phyloP scores from a whole-genome alignment of 53 echinoderm and acorn worm genomes.

The Temnopleurus reevesii region DNA sequence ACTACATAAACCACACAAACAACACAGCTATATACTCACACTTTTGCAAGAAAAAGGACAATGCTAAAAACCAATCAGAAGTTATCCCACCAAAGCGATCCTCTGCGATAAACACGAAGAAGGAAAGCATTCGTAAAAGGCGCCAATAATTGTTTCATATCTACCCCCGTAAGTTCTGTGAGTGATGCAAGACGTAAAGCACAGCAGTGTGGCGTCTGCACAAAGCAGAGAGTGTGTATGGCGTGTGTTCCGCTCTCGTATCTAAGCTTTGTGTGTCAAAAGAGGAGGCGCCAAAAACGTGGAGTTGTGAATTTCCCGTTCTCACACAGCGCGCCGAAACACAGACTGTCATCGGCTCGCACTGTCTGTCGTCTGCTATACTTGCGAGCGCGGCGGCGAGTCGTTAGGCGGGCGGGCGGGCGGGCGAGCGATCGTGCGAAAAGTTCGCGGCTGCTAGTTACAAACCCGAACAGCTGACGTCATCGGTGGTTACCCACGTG shows the following conservation, averaged over 20 bases:
- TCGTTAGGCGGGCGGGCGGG: neutral
- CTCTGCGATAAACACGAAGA: neutral
- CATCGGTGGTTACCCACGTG: slow-evolving; percentile 47
- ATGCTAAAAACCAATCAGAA: neutral
- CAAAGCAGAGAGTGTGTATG: neutral
- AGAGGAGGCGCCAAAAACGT: neutral
- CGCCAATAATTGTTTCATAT: slow-evolving; percentile 4
- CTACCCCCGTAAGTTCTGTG: neutral
- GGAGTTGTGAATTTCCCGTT: neutral
- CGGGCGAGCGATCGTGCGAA: slow-evolving; percentile 40
- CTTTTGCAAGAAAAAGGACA: neutral
- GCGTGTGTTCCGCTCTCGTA: neutral
- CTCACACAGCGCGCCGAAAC: neutral
- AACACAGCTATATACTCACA: neutral
- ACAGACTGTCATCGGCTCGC: neutral
- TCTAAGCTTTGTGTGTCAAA: neutral
- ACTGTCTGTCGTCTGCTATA: neutral
- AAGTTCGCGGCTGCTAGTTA: slow-evolving; percentile 45
- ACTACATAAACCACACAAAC: too few relatives aligned
- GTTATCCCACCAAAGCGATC: neutral
- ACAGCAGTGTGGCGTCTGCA: neutral
- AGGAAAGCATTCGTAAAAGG: neutral
- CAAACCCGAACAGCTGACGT: slow-evolving; percentile 38
- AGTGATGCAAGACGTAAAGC: too few relatives aligned
- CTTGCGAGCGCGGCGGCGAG: neutral